A percentile compares a stretch with the other conserved stretches of the same genome.
These are phyloP conservation scores for Tretioscincus oriximinensis DNA, from an alignment of 2,113 vertebrate genomes.

Conservation along the genomic window DNA sequence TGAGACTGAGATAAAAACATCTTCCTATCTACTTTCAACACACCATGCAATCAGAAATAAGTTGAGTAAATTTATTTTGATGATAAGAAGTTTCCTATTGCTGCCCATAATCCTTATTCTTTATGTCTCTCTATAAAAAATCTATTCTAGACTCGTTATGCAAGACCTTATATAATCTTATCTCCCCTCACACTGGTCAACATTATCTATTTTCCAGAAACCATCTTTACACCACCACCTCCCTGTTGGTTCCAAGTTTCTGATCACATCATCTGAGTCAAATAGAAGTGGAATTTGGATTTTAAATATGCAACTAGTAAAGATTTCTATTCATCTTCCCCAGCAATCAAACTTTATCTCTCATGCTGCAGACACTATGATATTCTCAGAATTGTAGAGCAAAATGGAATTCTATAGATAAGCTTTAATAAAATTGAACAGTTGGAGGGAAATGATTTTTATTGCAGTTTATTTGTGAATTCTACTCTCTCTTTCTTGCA, in stretches of 20 bases:
- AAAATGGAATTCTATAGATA: constrained; percentile 10
- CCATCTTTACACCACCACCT: no score
- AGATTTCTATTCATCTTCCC: constrained; percentile 18
- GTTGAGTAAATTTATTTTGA: background rate
- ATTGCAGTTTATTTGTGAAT: constrained; percentile 9
- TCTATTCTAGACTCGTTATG: background rate
- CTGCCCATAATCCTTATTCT: background rate
- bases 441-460: constrained; percentile 11
- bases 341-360: constrained; percentile 20
- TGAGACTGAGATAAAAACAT: background rate
- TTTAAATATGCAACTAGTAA: constrained; percentile 28
- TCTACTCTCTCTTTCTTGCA: background rate
- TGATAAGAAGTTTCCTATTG: background rate
- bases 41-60: background rate
- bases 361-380: background rate
- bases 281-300: constrained; percentile 12
- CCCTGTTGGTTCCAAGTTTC: background rate
- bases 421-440: constrained; percentile 20
- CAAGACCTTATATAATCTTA: background rate
- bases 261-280: background rate
- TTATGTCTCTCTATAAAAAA: background rate
- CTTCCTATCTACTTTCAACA: background rate
- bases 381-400: background rate
- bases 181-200: constrained; percentile 9
- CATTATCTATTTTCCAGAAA: background rate